Conservation (phyloP, 2,888 invertebrate genomes). For the Charanyca ferruginea region DNA sequence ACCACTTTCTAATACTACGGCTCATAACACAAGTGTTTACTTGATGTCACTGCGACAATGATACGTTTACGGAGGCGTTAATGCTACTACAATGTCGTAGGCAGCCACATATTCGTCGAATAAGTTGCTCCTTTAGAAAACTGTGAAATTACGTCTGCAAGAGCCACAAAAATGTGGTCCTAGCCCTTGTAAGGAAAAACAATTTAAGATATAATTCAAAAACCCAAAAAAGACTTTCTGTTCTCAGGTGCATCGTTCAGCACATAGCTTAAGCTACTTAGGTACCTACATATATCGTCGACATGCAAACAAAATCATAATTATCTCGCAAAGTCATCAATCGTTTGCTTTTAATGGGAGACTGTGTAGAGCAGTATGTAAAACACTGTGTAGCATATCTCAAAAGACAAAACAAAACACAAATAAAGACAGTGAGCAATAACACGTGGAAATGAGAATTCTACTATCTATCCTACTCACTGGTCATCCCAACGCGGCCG, state of each 20-base stretch:
- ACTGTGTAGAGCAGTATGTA: background rate
- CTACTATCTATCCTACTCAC: constrained; percentile 58
- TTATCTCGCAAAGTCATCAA: too few relatives aligned
- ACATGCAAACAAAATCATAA: background rate
- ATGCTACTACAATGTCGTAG: constrained; percentile 39
- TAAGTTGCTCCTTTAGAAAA: constrained; percentile 15
- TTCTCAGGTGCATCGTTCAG: background rate
- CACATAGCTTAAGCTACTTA: too few relatives aligned
- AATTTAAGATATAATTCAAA: background rate
- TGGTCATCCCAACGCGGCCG: constrained; percentile 48
- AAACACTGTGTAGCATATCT: constrained; percentile 7
- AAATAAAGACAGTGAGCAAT: constrained; percentile 15
- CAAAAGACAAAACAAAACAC: constrained; percentile 26
- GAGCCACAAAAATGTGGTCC: background rate
- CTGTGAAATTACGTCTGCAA: background rate
- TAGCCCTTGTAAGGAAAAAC: background rate
- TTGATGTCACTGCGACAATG: constrained; percentile 65
- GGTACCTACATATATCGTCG: too few relatives aligned
- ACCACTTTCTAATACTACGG: constrained; percentile 68
- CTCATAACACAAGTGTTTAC: constrained; percentile 68
- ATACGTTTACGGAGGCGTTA: constrained; percentile 60
- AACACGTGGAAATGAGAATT: constrained; percentile 23
- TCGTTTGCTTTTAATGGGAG: background rate
- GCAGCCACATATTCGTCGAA: constrained; percentile 20
- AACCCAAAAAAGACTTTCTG: background rate